A percentile compares a stretch with the other conserved stretches of the same genome.
These are phyloP conservation scores for Patella pellucida DNA, from an alignment of 2,888 invertebrate genomes.

Conservation along the genomic window DNA sequence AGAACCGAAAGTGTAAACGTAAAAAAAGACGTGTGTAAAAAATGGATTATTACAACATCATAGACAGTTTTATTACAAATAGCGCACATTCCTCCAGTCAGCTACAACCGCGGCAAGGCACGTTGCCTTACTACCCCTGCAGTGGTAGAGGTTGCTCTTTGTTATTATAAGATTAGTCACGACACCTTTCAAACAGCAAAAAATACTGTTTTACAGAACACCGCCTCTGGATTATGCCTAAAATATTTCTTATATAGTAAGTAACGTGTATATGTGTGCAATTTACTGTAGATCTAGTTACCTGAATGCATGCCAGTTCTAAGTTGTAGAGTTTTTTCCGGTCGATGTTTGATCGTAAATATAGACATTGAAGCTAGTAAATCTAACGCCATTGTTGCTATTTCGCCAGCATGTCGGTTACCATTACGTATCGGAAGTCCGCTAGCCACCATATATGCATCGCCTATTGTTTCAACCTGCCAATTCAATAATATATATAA, in stretches of 20 bases:
- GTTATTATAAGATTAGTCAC: background rate
- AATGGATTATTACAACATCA: no score
- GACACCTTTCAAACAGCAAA: background rate
- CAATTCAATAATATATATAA: background rate
- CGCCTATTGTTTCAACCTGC: slow-evolving; percentile 60
- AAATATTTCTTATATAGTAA: background rate
- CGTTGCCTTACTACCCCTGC: background rate
- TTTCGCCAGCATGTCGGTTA: slow-evolving; percentile 50
- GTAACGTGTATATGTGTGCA: background rate
- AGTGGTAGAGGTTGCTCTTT: no score
- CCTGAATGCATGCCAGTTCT: slow-evolving; percentile 56
- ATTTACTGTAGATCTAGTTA: slow-evolving; percentile 22
- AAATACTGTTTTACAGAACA: background rate
- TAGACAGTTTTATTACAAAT: no score
- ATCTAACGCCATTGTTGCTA: slow-evolving; percentile 54
- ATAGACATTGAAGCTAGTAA: slow-evolving; percentile 47
- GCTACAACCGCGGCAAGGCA: background rate
- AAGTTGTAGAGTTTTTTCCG: slow-evolving; percentile 48
- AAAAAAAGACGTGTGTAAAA: no score
- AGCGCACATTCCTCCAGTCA: background rate
- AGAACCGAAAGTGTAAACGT: no score
- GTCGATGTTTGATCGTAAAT: slow-evolving; percentile 53
- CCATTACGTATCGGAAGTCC: slow-evolving; percentile 53
- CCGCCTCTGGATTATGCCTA: background rate
- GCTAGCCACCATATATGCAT: slow-evolving; percentile 59